Base-by-base conservation (phyloP, 2,888 invertebrate species). In the Hoplodrina ambigua region DNA sequence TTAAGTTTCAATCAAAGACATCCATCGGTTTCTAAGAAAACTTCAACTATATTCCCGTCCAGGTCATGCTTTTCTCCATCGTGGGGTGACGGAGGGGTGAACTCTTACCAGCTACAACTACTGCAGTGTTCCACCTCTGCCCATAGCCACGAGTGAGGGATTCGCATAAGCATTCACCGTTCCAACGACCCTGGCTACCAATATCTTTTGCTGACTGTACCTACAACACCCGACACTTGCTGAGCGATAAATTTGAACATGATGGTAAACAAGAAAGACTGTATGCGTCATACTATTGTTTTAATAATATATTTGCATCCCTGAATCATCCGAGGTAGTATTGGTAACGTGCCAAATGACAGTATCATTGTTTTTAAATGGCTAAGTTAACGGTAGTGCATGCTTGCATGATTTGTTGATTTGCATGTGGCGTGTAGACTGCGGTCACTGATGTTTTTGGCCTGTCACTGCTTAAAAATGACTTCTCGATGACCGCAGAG, bases 201-300 rank as follows among this genome's bases (percentile, higher is more conserved):
- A 25, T 25, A 1, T 25, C 2, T 25, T 25, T 25, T 25, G 25
- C 2, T 25, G 25, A 25, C 25, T 2, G 25, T 25, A 25, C 25
- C 25, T 25, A 25, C 25, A 25, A 25, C 25, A 65, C 25, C 65
- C 61, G 74, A 76, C 85, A 83, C 78, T 85, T 88, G 89, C 89
- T 89, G 88, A 87, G 86, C 88, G 86, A 88, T 91, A 91, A 89
- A 90, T 88, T 85, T 80, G 80, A 69, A 74, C 81, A 44, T 73
- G 79, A 83, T 83, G 76, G 86, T 89, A 89, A 90, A 91, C 91
- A 89, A 87, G 90, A 88, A 90, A 90, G 86, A 72, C 20, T 17
- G 25, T 84, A 87, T 91, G 92, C 89, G 90, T 91, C 89, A 90
- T 69, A 53, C 73, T 84, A 91, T 92, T 91, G 91, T 92, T 90